phyloP scores from a whole-genome alignment of 2,113 vertebrate genomes.

The Eulacestoma nigropectus region DNA sequence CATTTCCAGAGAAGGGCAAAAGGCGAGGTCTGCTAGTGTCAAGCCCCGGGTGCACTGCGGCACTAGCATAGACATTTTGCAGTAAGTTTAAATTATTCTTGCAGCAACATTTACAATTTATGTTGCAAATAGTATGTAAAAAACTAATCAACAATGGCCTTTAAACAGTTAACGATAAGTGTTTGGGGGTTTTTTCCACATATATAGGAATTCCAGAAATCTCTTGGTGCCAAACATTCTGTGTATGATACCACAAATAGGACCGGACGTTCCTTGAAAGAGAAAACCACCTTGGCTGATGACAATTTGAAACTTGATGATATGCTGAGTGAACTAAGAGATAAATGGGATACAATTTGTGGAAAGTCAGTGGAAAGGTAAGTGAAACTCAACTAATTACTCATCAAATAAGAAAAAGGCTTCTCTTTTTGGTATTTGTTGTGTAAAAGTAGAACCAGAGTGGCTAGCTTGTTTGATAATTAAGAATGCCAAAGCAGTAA shows the following conservation, averaged over 20 bases:
- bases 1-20: not conserved
- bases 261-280: constrained; percentile 91
- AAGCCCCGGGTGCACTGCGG: not conserved
- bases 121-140: not conserved
- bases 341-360: constrained; percentile 98
- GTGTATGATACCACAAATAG: constrained; percentile 93
- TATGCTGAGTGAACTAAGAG: constrained; percentile 94
- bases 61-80: not conserved
- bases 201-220: constrained; percentile 92
- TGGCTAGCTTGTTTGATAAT: not conserved
- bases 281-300: constrained; percentile 89
- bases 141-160: not conserved
- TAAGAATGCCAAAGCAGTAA: not conserved
- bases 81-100: not conserved
- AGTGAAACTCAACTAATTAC: not conserved
- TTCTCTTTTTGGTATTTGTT: not conserved
- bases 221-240: constrained; percentile 92
- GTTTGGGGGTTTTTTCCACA: not conserved
- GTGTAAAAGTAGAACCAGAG: not conserved
- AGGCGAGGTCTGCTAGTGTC: not conserved
- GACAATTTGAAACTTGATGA: constrained; percentile 93
- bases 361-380: constrained; percentile 98
- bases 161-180: not conserved
- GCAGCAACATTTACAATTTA: not conserved
- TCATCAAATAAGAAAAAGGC: not conserved